Evolutionary conservation across 2,888 invertebrate species (phyloP), one percentile per base, ranked within the genome.

Genomic region (Dryococelus australis): DNA sequence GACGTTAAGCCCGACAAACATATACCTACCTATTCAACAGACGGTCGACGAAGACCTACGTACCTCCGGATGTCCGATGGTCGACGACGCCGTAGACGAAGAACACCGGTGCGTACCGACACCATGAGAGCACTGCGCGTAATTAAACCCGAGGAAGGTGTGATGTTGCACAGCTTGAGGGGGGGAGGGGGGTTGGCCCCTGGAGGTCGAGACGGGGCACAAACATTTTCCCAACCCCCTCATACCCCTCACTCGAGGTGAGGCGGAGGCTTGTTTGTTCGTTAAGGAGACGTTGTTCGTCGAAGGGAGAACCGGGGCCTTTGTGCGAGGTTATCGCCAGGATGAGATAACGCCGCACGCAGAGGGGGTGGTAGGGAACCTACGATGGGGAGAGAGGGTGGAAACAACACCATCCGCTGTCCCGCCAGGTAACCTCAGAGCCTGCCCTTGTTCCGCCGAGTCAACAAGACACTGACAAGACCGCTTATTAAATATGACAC

Each of bases 301-400:
- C 65, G 65, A 8, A 8, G 65, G 65, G 65, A n/a, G 65, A 65
- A 65, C 65, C 65, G 65, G 65, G 65, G 24, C n/a, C 65, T 65
- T 65, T 65, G 65, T 65, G 65, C 65, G 24, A n/a, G 65, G 65
- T 65, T 65, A 65, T 65, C 65, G 65, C 65, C 65, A 65, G 65
- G 65, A 65, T 65, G 65, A 65, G 65, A 65, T 65, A 65, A 65
- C 24, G 65, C 24, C 10, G 0, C 65, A 24, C 13, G 65, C 0
- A 1, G 65, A 65, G 65, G 65, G 20, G 65, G 65, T 20, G n/a
- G 65, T 20, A 8, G 65, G n/a, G 65, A 65, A n/a, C 65, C n/a
- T 65, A 24, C 51, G 20, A 1, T 6, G 20, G 51, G 20, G 51
- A 8, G 8, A 8, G 13, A 24, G 6, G 20, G 65, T 65, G 65